Evolutionary conservation across 2,888 invertebrate genomes (phyloP).

Genomic region (Cataglyphis albicans): DNA sequence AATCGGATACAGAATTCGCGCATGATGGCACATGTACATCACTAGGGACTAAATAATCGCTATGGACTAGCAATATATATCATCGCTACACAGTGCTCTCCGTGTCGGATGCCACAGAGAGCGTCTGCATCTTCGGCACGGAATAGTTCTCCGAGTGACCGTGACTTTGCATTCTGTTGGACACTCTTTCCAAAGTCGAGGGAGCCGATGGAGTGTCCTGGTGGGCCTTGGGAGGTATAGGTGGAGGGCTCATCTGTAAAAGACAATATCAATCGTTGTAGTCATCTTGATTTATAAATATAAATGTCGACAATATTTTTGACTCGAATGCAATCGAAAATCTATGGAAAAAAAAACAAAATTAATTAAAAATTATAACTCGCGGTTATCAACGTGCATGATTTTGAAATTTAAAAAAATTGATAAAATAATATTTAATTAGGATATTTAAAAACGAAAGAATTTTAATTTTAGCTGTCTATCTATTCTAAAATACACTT

Average conservation of each 20-base stretch:
- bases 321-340: not conserved
- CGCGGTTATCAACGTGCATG: not conserved
- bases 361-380: constrained; percentile 1
- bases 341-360: not conserved
- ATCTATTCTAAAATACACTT: not conserved
- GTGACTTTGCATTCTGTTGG: constrained; percentile 77
- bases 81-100: constrained; percentile 83
- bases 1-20: constrained; percentile 58
- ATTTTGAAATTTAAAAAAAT: not conserved
- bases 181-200: constrained; percentile 82
- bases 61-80: constrained; percentile 79
- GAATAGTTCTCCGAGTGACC: constrained; percentile 85
- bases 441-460: not conserved
- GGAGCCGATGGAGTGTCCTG: constrained; percentile 84
- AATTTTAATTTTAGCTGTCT: constrained; percentile 6
- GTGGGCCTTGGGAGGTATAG: constrained; percentile 85
- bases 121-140: constrained; percentile 84
- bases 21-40: constrained; percentile 72
- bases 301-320: not conserved
- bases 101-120: constrained; percentile 83
- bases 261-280: not conserved
- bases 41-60: constrained; percentile 70
- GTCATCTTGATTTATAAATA: not conserved
- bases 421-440: not conserved
- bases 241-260: constrained; percentile 83